These are phyloP conservation scores for Hyphantria cunea DNA, from an alignment of 1,140 invertebrate species.

Conservation along the genomic window DNA sequence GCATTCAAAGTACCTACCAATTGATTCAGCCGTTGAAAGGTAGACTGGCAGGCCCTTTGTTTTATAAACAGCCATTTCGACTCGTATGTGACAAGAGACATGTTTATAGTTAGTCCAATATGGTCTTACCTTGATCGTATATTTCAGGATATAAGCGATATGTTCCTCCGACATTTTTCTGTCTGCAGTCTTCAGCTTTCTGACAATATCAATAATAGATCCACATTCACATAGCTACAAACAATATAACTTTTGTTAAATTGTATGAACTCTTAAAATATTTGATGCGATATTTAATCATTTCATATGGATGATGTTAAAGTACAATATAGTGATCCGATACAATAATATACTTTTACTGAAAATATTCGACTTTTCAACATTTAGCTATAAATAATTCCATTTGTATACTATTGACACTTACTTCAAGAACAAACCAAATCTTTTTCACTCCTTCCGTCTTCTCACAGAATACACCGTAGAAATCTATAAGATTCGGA, in stretches of 20 bases:
- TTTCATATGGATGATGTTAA: too few species aligned
- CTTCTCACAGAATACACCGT: slow-evolving; percentile 90
- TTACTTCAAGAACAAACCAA: slow-evolving; percentile 95
- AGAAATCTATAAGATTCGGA: slow-evolving; percentile 92
- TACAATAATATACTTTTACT: too few species aligned
- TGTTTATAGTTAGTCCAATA: slow-evolving; percentile 80
- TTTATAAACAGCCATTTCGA: slow-evolving; percentile 73
- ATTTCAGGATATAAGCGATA: slow-evolving; percentile 92
- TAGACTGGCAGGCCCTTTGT: slow-evolving; percentile 78
- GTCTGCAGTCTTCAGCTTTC: slow-evolving; percentile 85
- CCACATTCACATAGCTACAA: slow-evolving; percentile 92
- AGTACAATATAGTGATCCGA: too few species aligned
- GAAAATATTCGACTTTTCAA: too few species aligned
- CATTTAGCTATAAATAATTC: too few species aligned
- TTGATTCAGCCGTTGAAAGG: slow-evolving; percentile 80
- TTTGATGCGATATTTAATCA: too few species aligned
- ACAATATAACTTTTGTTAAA: too few species aligned
- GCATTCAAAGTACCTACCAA: slow-evolving; percentile 79
- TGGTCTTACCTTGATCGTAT: slow-evolving; percentile 89
- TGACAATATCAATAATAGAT: slow-evolving; percentile 89
- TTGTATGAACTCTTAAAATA: slow-evolving; percentile 36
- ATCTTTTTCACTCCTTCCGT: slow-evolving; percentile 87
- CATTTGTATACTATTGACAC: too few species aligned
- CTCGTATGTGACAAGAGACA: slow-evolving; percentile 77
- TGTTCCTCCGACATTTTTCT: slow-evolving; percentile 92